These are phyloP conservation scores for Aspidiotus destructor DNA, from an alignment of 2,888 invertebrate genomes.

Conservation along the genomic window DNA sequence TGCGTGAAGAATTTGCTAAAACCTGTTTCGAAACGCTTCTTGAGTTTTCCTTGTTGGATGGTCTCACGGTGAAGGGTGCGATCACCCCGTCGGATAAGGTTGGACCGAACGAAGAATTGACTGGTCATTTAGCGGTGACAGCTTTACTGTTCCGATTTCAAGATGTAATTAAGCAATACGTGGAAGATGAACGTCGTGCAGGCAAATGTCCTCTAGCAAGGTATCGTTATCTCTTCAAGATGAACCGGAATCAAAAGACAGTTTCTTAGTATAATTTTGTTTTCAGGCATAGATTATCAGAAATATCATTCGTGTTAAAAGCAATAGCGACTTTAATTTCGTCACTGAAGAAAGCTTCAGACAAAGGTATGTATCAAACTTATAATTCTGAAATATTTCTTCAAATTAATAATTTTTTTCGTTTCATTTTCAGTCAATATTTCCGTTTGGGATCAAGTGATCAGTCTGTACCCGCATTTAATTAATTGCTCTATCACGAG, in stretches of 20 bases:
- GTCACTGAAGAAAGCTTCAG: constrained; percentile 85
- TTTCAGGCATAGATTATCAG: constrained; percentile 78
- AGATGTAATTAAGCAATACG: constrained; percentile 80
- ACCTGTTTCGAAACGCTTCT: constrained; percentile 91
- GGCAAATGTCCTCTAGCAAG: constrained; percentile 77
- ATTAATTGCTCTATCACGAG: constrained; percentile 72
- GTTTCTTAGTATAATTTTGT: background rate
- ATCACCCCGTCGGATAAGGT: constrained; percentile 37
- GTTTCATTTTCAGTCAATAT: constrained; percentile 58
- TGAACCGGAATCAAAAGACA: background rate
- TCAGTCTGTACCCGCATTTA: constrained; percentile 79
- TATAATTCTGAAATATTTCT: background rate
- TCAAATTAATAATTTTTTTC: background rate
- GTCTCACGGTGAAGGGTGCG: constrained; percentile 46
- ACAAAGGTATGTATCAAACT: constrained; percentile 54
- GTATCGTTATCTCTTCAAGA: constrained; percentile 42
- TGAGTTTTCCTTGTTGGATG: constrained; percentile 81
- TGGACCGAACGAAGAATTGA: constrained; percentile 20
- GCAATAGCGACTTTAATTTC: constrained; percentile 85
- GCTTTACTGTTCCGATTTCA: constrained; percentile 84
- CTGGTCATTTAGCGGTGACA: constrained; percentile 72
- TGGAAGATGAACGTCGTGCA: constrained; percentile 70
- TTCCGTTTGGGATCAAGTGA: constrained; percentile 86
- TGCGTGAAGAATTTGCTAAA: constrained; percentile 91
- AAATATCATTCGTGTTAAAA: constrained; percentile 91